Evolutionary conservation across 2,113 vertebrate species (phyloP), one percentile per base, ranked within the genome.

Genomic region (Microcebus tavaratra): DNA sequence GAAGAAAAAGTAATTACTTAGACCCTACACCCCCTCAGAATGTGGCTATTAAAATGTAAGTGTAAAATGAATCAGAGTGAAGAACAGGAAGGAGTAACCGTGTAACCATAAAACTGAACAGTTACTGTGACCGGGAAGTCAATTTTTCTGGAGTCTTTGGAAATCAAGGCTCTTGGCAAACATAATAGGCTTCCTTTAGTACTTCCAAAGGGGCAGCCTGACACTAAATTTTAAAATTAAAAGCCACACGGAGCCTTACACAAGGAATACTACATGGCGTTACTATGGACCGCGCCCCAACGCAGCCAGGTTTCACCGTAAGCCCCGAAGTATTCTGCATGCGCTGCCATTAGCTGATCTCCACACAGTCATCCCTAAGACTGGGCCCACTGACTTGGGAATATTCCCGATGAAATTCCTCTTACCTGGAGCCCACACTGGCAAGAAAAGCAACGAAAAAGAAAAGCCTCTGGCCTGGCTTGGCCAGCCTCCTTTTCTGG

Each of bases 91-190:
- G 61, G 27, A 94, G 67, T 27, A 83, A 76, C 82, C n/a, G 23
- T 8, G 3, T 8, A 65, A 50, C 13, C 90, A 50, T 89, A 89
- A 90, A 92, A 59, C 79, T 48, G 31, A 57, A 57, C 63, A 36
- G 63, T 50, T 29, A 27, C 84, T 48, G 31, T 18, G 45, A 86
- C 63, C 3, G 0, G 48, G 70, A 27, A 8, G 3, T 57, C 48
- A 14, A 3, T 75, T 70, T 75, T 83, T 81, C 72, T 31, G 8
- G 15, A 75, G 53, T 34, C 63, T 65, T 86, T 82, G 59, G 50
- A 96, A 93, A 90, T 57, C 67, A 36, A 61, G 59, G 34, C 6
- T 90, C 53, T 78, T 65, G 68, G 36, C 85, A 95, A 80, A 68
- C 57, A 53, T 3, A 8, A 68, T 1, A 63, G 63, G 34, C n/a